phyloP scores from a whole-genome alignment of 2,888 invertebrate genomes.

The Tenthredo scrophulariae region DNA sequence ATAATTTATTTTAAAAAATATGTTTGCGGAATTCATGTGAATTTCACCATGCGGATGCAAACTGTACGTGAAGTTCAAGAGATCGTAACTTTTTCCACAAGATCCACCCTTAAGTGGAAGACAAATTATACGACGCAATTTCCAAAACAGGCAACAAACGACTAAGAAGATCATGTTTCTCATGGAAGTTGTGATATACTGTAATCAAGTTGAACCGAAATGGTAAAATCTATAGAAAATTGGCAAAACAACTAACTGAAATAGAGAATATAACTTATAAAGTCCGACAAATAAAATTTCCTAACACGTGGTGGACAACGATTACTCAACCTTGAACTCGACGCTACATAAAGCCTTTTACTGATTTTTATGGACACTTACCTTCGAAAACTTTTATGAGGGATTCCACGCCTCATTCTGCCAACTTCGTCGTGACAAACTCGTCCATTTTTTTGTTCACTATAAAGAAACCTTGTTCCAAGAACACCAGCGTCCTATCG shows the following conservation, averaged over 20 bases:
- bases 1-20: too few species aligned
- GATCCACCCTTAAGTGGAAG: not conserved
- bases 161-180: not conserved
- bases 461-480: not conserved
- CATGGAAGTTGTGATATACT: not conserved
- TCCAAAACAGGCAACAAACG: not conserved
- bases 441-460: conserved; percentile 4
- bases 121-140: not conserved
- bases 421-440: not conserved
- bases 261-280: not conserved
- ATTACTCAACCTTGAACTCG: not conserved
- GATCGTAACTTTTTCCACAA: not conserved
- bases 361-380: conserved; percentile 1
- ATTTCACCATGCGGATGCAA: not conserved
- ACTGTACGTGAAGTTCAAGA: not conserved
- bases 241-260: too few species aligned
- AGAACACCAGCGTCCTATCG: conserved; percentile 16
- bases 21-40: too few species aligned
- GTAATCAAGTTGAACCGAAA: not conserved
- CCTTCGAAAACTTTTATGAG: not conserved
- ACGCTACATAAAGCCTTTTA: not conserved
- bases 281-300: not conserved
- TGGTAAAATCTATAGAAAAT: conserved; percentile 17
- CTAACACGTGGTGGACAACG: not conserved
- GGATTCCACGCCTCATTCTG: not conserved